phyloP scores from a whole-genome alignment of 1,140 invertebrate species.

The Plodia interpunctella region DNA sequence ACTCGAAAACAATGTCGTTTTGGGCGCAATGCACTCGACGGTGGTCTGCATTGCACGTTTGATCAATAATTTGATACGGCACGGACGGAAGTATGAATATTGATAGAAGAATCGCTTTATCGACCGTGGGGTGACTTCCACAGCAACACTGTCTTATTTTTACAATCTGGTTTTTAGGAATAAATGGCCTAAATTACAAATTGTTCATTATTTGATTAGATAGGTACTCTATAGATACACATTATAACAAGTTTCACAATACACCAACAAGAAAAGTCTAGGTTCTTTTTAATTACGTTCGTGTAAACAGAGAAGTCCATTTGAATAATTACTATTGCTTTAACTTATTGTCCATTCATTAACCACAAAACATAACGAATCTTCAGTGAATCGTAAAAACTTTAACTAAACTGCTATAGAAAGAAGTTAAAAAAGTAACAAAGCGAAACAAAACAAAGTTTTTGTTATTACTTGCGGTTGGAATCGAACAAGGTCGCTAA shows the following conservation, averaged over 20 bases:
- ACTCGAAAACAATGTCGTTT: not conserved
- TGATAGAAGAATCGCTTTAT: constrained; percentile 24
- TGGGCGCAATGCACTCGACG: not conserved
- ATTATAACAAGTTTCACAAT: too few relatives aligned
- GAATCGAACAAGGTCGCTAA: constrained; percentile 8
- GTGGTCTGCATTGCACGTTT: constrained; percentile 19
- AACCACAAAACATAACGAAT: not conserved
- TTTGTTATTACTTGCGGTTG: constrained; percentile 34
- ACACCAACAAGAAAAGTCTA: too few relatives aligned
- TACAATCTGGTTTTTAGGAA: not conserved
- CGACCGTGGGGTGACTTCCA: not conserved
- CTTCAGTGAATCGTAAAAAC: constrained; percentile 2
- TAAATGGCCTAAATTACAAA: not conserved
- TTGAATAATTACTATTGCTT: not conserved
- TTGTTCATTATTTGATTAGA: too few relatives aligned
- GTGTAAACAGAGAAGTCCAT: too few relatives aligned
- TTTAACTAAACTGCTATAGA: not conserved
- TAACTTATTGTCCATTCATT: not conserved
- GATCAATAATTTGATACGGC: constrained; percentile 30
- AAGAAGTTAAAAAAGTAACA: constrained; percentile 30
- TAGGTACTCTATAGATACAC: too few relatives aligned
- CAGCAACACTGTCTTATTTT: not conserved
- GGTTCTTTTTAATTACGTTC: too few relatives aligned
- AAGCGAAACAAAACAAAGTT: constrained; percentile 43
- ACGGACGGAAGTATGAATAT: constrained; percentile 28